Evolutionary conservation across 1,140 invertebrate genomes (phyloP), one percentile per base, ranked within the genome.

Genomic region (Listronotus bonariensis): DNA sequence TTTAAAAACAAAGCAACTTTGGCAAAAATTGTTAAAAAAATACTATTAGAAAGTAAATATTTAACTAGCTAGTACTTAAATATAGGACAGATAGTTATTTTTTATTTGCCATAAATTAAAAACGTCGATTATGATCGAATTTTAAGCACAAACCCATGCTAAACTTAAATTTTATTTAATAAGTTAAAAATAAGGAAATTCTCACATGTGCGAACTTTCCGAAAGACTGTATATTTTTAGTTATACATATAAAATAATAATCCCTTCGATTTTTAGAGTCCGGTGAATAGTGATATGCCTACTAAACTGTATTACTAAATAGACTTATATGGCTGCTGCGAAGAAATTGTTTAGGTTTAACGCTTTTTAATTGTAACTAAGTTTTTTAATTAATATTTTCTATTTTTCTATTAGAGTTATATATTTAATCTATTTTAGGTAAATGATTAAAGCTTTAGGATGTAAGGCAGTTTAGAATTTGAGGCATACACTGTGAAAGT

Each of bases 351-450:
- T 48, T 18, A 18, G 5, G 15, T 53, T 38, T 20, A 20, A 42
- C 11, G 17, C 14, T 53, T 36, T 10, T 53, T 38, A 15, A n/a
- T 36, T 34, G 9, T 51, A 31, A 34, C 26, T 53, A 53, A 42
- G 53, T 42, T 55, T 26, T n/a, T 7, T 18, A 55, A 55, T 41
- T 55, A 42, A 55, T 55, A 55, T 55, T 41, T 55, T 55, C 40
- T 55, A 55, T 55, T 55, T 55, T 55, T 55, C 36, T 55, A 42
- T 55, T 26, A 53, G 51, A 38, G 10, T 55, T 55, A 55, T 36
- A 10, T n/a, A 34, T 55, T 55, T 42, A 14, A 31, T 53, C 26
- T 15, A 42, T 18, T 41, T 41, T 42, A 26, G 18, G 17, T 55
- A 55, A 17, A 41, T 41, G 46, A 20, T 26, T 15, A 14, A 31